These are phyloP conservation scores for Kuschelorhynchus macadamiae DNA, from an alignment of 2,888 invertebrate genomes.

Conservation along the genomic window DNA sequence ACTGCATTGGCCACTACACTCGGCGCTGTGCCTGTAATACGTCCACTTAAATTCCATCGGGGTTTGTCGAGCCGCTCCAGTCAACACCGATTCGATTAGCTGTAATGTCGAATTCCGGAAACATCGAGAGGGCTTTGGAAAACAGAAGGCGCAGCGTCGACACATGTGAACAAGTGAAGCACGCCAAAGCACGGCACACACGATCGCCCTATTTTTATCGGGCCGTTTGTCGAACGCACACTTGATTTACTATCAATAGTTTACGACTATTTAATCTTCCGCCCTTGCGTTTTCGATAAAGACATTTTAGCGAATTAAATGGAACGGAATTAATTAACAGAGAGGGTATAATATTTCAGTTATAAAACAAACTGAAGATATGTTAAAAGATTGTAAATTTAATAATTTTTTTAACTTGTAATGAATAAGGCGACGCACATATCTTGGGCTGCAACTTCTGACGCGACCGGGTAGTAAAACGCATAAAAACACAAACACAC, in stretches of 20 bases:
- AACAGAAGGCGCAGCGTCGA: conserved; percentile 49
- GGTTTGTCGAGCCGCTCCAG: conserved; percentile 40
- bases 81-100: conserved; percentile 48
- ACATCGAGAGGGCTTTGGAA: conserved; percentile 41
- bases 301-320: conserved; percentile 40
- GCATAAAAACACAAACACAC: no score
- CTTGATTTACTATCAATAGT: conserved; percentile 63
- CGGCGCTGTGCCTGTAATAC: conserved; percentile 9
- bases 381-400: no score
- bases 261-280: conserved; percentile 59
- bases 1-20: background rate
- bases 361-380: no score
- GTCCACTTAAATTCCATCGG: conserved; percentile 32
- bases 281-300: conserved; percentile 40
- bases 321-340: no score
- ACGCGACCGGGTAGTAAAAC: no score
- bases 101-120: conserved; percentile 47
- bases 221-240: conserved; percentile 59
- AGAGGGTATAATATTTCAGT: no score
- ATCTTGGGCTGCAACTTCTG: no score
- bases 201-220: conserved; percentile 52
- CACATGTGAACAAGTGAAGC: conserved; percentile 54
- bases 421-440: no score
- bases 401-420: no score
- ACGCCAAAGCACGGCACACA: conserved; percentile 49